These are phyloP conservation scores for Phrynocephalus guinanensis DNA, from an alignment of 2,797 vertebrate species.

Conservation along the genomic window DNA sequence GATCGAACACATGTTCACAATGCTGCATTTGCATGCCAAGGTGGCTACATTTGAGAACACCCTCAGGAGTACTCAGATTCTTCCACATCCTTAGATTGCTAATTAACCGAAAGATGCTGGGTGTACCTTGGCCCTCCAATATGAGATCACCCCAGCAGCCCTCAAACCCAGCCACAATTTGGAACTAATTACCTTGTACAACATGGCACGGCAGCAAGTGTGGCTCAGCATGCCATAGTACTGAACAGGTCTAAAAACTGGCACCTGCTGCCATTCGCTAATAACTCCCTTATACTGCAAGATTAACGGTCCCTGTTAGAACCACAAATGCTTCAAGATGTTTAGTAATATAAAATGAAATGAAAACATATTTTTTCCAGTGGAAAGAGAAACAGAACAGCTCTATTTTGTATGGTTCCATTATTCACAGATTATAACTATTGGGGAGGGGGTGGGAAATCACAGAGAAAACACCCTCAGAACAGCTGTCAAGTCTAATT, in stretches of 20 bases:
- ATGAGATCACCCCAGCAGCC: neutral
- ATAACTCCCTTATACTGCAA: neutral
- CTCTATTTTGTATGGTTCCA: conserved; percentile 20
- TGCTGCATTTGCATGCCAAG: too few species aligned
- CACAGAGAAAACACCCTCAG: conserved; percentile 38
- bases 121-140: neutral
- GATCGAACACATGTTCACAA: too few species aligned
- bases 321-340: neutral
- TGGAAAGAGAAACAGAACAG: conserved; percentile 18
- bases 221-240: neutral
- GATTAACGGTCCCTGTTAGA: neutral
- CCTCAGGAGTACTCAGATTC: too few species aligned
- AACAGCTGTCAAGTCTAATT: conserved; percentile 61
- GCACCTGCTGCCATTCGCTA: neutral
- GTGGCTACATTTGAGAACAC: too few species aligned
- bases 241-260: neutral
- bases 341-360: conserved; percentile 12
- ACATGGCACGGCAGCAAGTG: neutral
- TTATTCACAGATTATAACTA: conserved; percentile 49
- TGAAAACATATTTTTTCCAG: neutral
- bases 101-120: neutral
- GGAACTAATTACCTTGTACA: neutral
- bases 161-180: neutral
- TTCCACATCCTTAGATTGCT: neutral
- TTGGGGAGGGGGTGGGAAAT: conserved; percentile 59